Evolutionary conservation across 2,797 vertebrate genomes (phyloP), one percentile per base, ranked within the genome.

Genomic region (Sandelia bainsii): DNA sequence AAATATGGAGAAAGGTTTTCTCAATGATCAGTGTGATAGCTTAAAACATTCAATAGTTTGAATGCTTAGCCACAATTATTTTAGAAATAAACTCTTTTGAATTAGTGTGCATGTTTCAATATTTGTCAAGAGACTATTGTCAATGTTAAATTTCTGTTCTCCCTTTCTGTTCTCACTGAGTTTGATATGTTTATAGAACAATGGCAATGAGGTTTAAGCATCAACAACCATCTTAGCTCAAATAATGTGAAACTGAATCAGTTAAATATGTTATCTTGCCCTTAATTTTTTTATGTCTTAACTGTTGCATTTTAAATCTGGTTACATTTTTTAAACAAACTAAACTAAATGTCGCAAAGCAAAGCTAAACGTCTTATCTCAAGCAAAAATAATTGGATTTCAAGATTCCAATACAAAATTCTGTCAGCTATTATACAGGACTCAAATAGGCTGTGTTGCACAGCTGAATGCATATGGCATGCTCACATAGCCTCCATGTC

Each of bases 51-150:
- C 64, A 56, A 48, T 53, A 64, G 11, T 34, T 51, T 8, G 3
- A 78, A 75, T 4, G 3, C 44, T 79, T 44, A 46, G 45, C 20
- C 46, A 46, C 27, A 46, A 20, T 27, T 49, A 69, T 84, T 87
- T 90, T 44, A 65, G 81, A 92, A 86, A 85, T 69, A 89, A 90
- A 90, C 77, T 86, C 80, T 90, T 85, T 40, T 68, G 48, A 32
- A n/a, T n/a, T 59, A 53, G 34, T n/a, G 17, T 60, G 37, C 1
- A 8, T 62, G 65, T 59, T 69, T 76, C 48, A 64, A 64, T 63
- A 71, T 85, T 79, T 76, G 63, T 65, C 20, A 39, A 62, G 77
- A 80, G 84, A 79, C 23, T n/a, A 8, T 40, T 77, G 82, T 72
- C 72, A 75, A 80, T 81, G 71, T 72, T 75, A 77, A 22, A 53